Evolutionary conservation across 2,888 invertebrate species (phyloP), one percentile per base, ranked within the genome.

Genomic region (Junonia oenone): DNA sequence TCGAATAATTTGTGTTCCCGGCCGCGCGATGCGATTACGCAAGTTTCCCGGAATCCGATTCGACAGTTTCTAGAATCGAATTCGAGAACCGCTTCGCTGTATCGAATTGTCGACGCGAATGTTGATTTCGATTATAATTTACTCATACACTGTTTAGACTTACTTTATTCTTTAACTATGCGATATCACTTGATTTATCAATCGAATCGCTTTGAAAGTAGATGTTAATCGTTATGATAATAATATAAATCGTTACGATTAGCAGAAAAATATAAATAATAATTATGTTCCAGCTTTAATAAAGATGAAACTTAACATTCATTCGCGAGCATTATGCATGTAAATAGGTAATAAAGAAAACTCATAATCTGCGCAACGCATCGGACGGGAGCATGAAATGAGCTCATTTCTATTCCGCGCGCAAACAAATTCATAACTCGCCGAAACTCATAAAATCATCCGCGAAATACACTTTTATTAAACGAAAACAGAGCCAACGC

Each of bases 1-100:
- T 76, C 76, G 85, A 80, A 84, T 87, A 86, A 88, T 88, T 89
- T 84, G 87, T 85, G 85, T 84, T 83, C 79, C 76, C 81, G 77
- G 81, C 82, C 83, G 77, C 79, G 76, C 78, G 81, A 87, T 83
- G 68, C 77, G 83, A 87, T 89, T 88, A 86, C 81, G 56, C 63
- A 76, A 84, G 80, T 84, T 83, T 75, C 77, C 65, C 69, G 66
- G 82, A 84, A 84, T 83, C 83, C 78, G 82, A 83, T 84, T 76
- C 76, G 70, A 66, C 76, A 69, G 75, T 75, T 76, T 66, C 71
- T 68, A 64, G 73, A 81, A 83, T 83, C 78, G 75, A 81, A 78
- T 87, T 81, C 73, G 55, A 68, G 71, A 72, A 73, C 73, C 81
- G 78, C 76, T 78, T 74, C 73, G 65, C 66, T 65, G 71, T 67